Evolutionary conservation across 37 sponge, comb jelly and placozoan species (phyloP), one percentile per base, ranked within the genome.

Genomic region (Aplysina aerophoba): DNA sequence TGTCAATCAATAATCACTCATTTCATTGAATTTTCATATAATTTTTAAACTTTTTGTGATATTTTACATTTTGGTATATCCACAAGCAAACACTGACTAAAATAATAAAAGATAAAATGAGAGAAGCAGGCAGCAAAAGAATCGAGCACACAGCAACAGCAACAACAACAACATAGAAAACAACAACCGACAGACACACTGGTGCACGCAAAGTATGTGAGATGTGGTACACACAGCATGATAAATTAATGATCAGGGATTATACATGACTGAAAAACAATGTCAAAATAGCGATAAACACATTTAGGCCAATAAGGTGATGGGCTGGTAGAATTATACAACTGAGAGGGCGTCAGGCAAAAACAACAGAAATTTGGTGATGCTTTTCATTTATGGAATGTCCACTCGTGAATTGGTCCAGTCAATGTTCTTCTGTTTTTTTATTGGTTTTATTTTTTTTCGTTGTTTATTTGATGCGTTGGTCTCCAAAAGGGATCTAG

Each of bases 381-480:
- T 35, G 28, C 33, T 69, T 27, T 27, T 31, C 14, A 69, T 69
- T 15, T 44, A 44, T 44, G 71, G 71, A 69, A 69, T 4, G 19
- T 31, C 71, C 71, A 69, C 30, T 69, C 34, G 71, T 69, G 54
- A 44, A 41, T 35, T 19, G 12, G n/a, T 75, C 54, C 2, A 53
- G 78, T 50, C 41, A 39, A 6, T 24, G n/a, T 40, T 75, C 38
- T 75, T 36, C 14, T 36, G 8, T 24, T 14, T 6, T 36, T 37
- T 40, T 75, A 6, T 75, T 75, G 54, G 4, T 41, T 75, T 75
- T 12, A 39, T 24, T 15, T 75, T 41, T 75, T 75, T 75, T 16
- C 1, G n/a, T 19, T 50, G n/a, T 75, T 40, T 50, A 1, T 71
- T 71, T n/a, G n/a, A n/a, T n/a, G n/a, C 37, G 4, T 71, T 75